Evolutionary conservation across 1,140 invertebrate genomes (phyloP).

Genomic region (Orchestia grillus): DNA sequence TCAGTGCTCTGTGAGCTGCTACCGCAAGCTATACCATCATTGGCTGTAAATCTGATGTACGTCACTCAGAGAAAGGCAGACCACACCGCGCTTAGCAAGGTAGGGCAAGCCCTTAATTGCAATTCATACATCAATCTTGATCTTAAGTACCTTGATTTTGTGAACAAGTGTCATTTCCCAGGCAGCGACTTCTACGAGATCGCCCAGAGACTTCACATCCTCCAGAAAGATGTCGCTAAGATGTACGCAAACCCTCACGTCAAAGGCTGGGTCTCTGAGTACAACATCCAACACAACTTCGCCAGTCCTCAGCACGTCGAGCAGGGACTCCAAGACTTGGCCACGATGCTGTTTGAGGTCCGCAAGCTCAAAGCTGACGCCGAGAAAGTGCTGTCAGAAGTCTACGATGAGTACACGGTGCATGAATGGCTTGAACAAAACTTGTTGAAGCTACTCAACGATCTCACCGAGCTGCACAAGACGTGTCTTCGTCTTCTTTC

Average conservation of each 20-base stretch:
- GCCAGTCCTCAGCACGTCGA: conserved; percentile 81
- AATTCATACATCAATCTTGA: conserved; percentile 73
- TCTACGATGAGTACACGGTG: conserved; percentile 82
- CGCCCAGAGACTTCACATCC: conserved; percentile 74
- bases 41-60: conserved; percentile 78
- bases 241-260: conserved; percentile 69
- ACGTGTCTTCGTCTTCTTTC: conserved; percentile 60
- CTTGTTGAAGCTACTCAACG: conserved; percentile 73
- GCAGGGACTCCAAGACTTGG: conserved; percentile 78
- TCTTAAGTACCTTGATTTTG: conserved; percentile 67
- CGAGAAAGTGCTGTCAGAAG: conserved; percentile 77
- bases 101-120: conserved; percentile 76
- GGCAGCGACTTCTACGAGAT: conserved; percentile 77
- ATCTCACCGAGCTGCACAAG: conserved; percentile 60
- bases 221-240: conserved; percentile 69
- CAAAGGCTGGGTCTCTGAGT: conserved; percentile 82
- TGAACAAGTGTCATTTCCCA: conserved; percentile 72
- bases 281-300: conserved; percentile 83
- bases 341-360: conserved; percentile 71
- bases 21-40: conserved; percentile 83
- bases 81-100: conserved; percentile 73
- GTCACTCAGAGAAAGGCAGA: conserved; percentile 77
- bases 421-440: conserved; percentile 82
- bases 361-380: conserved; percentile 76
- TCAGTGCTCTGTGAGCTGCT: conserved; percentile 92